Conservation (phyloP, 2,888 invertebrate species). For the Tipula unca region DNA sequence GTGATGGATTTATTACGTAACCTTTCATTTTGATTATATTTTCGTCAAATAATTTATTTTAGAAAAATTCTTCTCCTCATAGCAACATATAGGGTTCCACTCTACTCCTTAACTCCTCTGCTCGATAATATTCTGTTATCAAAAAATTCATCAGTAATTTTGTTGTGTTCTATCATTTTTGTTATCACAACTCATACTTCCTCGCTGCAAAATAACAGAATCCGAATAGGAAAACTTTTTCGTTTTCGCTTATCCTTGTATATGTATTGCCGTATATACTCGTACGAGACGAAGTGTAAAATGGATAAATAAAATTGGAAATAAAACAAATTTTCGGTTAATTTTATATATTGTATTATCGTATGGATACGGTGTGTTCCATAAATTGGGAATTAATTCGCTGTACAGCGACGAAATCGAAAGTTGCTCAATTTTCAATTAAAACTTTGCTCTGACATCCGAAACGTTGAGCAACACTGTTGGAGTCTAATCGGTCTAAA, state of each 20-base stretch:
- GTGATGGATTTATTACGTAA: constrained; percentile 8
- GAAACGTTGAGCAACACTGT: not conserved
- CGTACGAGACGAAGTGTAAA: not conserved
- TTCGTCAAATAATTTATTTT: not conserved
- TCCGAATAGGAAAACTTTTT: too few species aligned
- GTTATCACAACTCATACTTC: not conserved
- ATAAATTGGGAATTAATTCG: not conserved
- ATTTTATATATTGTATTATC: not conserved
- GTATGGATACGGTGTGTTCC: not conserved
- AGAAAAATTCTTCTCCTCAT: not conserved
- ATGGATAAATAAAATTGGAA: not conserved
- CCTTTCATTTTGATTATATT: constrained; percentile 14
- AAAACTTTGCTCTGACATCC: too few species aligned
- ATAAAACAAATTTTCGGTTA: not conserved
- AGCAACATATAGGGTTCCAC: not conserved
- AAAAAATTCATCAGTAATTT: not conserved
- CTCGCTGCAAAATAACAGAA: not conserved
- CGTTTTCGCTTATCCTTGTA: not conserved
- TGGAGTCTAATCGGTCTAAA: too few species aligned
- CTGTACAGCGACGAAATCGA: not conserved
- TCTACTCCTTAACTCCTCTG: not conserved
- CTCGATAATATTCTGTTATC: not conserved
- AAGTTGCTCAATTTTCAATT: not conserved
- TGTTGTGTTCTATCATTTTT: not conserved
- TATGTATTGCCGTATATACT: too few species aligned